Evolutionary conservation across 2,888 invertebrate genomes (phyloP).

Genomic region (Lasioglossum lativentre): DNA sequence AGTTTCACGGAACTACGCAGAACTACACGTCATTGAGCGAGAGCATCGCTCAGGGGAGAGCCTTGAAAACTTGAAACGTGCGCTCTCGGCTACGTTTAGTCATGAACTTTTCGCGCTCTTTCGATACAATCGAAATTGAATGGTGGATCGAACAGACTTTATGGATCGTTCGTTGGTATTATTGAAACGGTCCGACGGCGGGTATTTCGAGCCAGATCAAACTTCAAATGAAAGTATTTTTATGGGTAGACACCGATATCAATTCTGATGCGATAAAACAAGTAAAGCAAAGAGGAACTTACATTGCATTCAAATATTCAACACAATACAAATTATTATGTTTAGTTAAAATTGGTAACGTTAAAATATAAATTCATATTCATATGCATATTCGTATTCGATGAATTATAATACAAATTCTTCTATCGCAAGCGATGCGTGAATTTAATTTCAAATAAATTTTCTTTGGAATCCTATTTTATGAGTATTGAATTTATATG

Average conservation of each 20-base stretch:
- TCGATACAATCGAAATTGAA: slow-evolving; percentile 47
- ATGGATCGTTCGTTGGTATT: background rate
- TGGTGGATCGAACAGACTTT: background rate
- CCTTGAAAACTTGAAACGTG: slow-evolving; percentile 51
- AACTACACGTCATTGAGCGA: slow-evolving; percentile 72
- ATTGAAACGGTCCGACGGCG: background rate
- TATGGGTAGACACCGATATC: background rate
- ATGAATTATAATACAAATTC: background rate
- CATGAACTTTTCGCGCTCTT: slow-evolving; percentile 64
- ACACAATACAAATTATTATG: background rate
- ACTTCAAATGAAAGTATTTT: background rate
- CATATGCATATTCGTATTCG: background rate
- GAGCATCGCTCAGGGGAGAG: slow-evolving; percentile 56
- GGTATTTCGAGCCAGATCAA: background rate
- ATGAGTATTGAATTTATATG: too few relatives aligned
- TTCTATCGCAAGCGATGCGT: background rate
- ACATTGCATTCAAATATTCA: background rate
- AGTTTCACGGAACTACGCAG: slow-evolving; percentile 70
- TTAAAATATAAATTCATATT: background rate
- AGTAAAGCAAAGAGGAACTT: background rate
- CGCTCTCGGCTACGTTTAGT: slow-evolving; percentile 30
- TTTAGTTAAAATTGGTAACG: background rate
- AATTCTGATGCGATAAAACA: background rate
- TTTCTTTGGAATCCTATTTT: background rate
- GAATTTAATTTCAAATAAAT: background rate